Evolutionary conservation across 2,888 invertebrate genomes (phyloP), one percentile per base, ranked within the genome.

Genomic region (Protophormia terraenovae): DNA sequence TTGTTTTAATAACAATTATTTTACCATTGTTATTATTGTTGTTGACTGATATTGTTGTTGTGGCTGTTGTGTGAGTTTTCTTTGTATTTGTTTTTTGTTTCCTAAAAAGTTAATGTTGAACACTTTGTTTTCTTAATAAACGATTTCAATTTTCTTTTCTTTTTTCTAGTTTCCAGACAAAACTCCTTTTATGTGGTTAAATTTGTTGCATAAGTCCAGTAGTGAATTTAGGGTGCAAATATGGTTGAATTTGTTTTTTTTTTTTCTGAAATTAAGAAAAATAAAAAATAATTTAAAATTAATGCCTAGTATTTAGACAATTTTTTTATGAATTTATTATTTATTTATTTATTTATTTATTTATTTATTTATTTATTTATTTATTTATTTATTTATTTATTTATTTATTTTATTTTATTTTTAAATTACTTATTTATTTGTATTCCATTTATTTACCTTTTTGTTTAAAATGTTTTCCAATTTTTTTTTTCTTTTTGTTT

Each of bases 11-110:
- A 87, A 86, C 86, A 86, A 86, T 86, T 85, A 85, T 81, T 86
- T 84, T 87, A 86, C 87, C 86, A 87, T 88, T 87, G 86, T 87
- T 86, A 87, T 86, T 87, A 50, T 62, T 73, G 22, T 45, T 55
- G 19, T 35, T 29, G n/a, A n/a, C n/a, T 87, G 86, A 87, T 86
- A 87, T 86, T 87, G 45, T 62, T 73, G 22, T 45, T 55, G 19
- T 35, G 19, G 29, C 45, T 76, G 29, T 55, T 55, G 19, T 12
- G 35, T 38, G 12, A 16, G n/a, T 64, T 53, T 50, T 41, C 35
- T 47, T 73, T 69, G 47, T 60, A 35, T 7, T 47, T 45, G n/a
- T 16, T 24, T 78, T 78, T 29, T 53, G 45, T 62, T 75, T 55
- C n/a, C 53, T 72, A 53, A 72, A 72, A 72, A 22, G n/a, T 41